These are phyloP conservation scores for Ciona savignyi DNA, from an alignment of 23 tunicate species.

Conservation along the genomic window DNA sequence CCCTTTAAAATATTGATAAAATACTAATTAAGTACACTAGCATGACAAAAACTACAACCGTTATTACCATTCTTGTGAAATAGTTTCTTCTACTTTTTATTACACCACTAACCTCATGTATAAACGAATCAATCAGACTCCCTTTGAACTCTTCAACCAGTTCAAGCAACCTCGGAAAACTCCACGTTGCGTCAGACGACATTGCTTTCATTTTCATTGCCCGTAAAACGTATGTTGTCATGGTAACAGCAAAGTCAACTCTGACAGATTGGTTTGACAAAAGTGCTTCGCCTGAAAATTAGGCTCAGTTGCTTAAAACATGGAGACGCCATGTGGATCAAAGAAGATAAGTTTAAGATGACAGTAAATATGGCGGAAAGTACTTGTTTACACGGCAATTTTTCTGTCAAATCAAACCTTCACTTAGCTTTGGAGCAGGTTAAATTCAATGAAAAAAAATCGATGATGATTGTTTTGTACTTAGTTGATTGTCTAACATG, in stretches of 20 bases:
- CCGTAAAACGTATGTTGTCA: slow-evolving; percentile 10
- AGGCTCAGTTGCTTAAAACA: too few relatives aligned
- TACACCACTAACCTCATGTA: slow-evolving; percentile 17
- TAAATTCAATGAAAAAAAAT: too few relatives aligned
- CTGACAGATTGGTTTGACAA: neutral
- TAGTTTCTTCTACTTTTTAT: neutral
- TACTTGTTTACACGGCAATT: slow-evolving; percentile 18
- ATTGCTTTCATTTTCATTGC: slow-evolving; percentile 17
- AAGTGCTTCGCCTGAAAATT: too few relatives aligned
- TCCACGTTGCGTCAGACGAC: slow-evolving; percentile 15
- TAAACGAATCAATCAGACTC: slow-evolving; percentile 16
- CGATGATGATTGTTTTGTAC: too few relatives aligned
- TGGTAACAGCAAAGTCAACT: slow-evolving; percentile 10
- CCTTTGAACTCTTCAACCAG: slow-evolving; percentile 27
- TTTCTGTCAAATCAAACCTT: slow-evolving; percentile 2
- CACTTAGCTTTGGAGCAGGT: neutral
- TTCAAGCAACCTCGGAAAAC: slow-evolving; percentile 55
- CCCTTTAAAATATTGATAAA: too few relatives aligned
- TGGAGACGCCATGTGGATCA: neutral
- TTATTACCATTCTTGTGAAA: too few relatives aligned
- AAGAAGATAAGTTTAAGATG: slow-evolving; percentile 14
- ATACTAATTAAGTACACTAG: too few relatives aligned
- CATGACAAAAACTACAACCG: too few relatives aligned
- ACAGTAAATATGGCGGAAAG: slow-evolving; percentile 17
- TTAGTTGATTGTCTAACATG: too few relatives aligned